These are phyloP conservation scores for Sapajus apella DNA, from an alignment of 2,113 vertebrate species.

Conservation along the genomic window DNA sequence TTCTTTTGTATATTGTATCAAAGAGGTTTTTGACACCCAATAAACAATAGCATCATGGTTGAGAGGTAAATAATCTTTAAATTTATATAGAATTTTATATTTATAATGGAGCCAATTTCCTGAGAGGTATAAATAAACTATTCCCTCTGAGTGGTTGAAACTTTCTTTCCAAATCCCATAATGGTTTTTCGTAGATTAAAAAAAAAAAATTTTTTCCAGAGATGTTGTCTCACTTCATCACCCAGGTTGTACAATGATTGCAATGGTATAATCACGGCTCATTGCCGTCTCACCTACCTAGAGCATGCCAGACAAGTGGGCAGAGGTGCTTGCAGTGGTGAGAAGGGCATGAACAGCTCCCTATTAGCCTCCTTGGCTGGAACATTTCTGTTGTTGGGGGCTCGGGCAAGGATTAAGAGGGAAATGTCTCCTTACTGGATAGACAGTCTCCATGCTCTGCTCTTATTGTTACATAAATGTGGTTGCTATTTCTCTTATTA, in stretches of 20 bases:
- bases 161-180: neutral
- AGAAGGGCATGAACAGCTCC: rapidly evolving
- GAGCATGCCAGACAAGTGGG: rapidly evolving
- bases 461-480: too few species aligned
- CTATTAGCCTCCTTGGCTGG: neutral
- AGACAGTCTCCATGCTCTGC: neutral
- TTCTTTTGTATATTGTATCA: neutral
- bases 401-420: neutral
- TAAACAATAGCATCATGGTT: neutral
- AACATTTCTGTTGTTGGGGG: neutral
- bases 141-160: neutral
- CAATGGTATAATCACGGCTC: too few species aligned
- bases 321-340: rapidly evolving
- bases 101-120: too few species aligned
- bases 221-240: too few species aligned
- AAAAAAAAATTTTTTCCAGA: neutral
- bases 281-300: neutral
- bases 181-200: neutral
- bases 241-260: too few species aligned
- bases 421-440: neutral
- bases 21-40: neutral
- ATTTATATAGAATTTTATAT: neutral
- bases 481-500: neutral
- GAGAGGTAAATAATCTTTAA: neutral
- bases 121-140: neutral